These are phyloP conservation scores for Protomyctophum bolini DNA, from an alignment of 2,113 vertebrate genomes.

Conservation along the genomic window DNA sequence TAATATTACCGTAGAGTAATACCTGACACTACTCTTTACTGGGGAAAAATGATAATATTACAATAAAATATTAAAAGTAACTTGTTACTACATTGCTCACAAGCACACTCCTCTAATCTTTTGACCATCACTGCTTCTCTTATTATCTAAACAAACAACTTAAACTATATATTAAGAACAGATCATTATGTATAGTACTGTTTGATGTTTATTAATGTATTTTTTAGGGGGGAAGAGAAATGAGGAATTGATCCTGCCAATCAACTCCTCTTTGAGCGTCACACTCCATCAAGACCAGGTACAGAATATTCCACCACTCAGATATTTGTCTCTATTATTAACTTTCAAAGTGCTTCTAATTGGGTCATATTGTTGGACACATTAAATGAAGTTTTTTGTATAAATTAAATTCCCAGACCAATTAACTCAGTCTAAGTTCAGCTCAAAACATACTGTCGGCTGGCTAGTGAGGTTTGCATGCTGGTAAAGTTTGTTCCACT, in stretches of 20 bases:
- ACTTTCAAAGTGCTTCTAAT: neutral
- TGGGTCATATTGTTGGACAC: no score
- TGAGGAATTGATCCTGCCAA: conserved; percentile 90
- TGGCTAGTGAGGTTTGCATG: no score
- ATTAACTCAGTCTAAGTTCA: no score
- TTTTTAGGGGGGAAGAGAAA: conserved; percentile 93
- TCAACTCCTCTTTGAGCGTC: conserved; percentile 85
- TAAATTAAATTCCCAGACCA: no score
- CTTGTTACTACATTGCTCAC: no score
- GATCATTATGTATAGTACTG: neutral
- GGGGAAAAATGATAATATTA: neutral
- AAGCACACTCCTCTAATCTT: no score
- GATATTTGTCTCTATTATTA: neutral
- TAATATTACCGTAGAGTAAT: no score
- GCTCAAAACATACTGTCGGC: no score
- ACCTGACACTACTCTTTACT: no score
- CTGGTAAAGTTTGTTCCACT: no score
- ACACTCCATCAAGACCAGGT: conserved; percentile 83
- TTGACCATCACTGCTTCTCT: no score
- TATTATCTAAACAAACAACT: neutral
- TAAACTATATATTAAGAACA: neutral
- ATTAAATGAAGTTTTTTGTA: no score
- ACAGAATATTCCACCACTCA: conserved; percentile 2
- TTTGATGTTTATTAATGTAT: neutral
- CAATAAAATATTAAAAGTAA: neutral